These are phyloP conservation scores for Diachasmimorpha longicaudata DNA, from an alignment of 1,140 invertebrate species.

Conservation along the genomic window DNA sequence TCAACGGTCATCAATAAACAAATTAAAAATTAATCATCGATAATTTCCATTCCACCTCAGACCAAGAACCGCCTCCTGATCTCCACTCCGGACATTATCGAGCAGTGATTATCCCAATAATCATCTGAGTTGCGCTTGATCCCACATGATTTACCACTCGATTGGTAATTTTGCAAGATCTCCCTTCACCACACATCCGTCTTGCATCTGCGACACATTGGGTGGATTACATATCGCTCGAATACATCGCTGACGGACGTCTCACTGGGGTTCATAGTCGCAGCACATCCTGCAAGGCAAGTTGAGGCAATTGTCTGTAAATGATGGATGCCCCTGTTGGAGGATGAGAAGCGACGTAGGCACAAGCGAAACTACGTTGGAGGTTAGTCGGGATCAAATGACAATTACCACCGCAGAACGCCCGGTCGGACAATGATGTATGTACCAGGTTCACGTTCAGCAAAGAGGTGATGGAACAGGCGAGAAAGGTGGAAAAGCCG, in stretches of 20 bases:
- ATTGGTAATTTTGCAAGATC: slow-evolving; percentile 18
- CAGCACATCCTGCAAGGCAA: slow-evolving; percentile 37
- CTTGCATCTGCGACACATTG: slow-evolving; percentile 19
- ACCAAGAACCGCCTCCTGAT: neutral
- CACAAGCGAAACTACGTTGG: slow-evolving; percentile 11
- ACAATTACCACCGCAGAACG: slow-evolving; percentile 52
- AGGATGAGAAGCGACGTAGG: slow-evolving; percentile 31
- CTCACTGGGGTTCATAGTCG: slow-evolving; percentile 18
- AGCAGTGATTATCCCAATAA: neutral
- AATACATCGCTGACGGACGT: slow-evolving; percentile 17
- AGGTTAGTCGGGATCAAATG: slow-evolving; percentile 51
- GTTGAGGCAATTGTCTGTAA: slow-evolving; percentile 55
- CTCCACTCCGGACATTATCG: neutral
- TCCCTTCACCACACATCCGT: slow-evolving; percentile 15
- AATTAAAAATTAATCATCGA: no score
- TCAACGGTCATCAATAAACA: no score
- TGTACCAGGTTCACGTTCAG: slow-evolving; percentile 39
- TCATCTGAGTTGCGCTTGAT: neutral
- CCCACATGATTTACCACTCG: slow-evolving; percentile 7
- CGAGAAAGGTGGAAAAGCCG: slow-evolving; percentile 33
- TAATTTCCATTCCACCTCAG: neutral
- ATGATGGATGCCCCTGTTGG: slow-evolving; percentile 49
- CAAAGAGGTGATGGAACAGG: slow-evolving; percentile 27
- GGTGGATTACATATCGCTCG: slow-evolving; percentile 26
- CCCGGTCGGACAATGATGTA: slow-evolving; percentile 51